Percentiles rank a stretch among this genome's conserved stretches.
These are phyloP conservation scores for human DNA, from an alignment of 2,113 vertebrate species.

Conservation along the genomic window GRCh38 chr20:8808001-8808500, in stretches of 20 bases:
- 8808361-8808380: background rate
- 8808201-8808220: background rate
- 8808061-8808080: background rate
- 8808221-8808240: background rate
- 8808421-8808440: background rate
- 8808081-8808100: background rate
- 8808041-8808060: background rate
- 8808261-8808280: background rate
- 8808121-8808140: background rate
- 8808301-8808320: background rate
- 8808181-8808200: background rate
- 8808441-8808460: background rate
- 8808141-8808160: background rate
- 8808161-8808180: background rate
- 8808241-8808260: background rate
- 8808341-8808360: rapidly evolving
- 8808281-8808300: background rate
- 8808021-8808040: background rate
- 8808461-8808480: background rate
- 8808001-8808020: background rate
- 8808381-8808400: background rate
- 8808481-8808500: background rate
- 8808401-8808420: background rate
- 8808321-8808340: background rate
- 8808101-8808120: too few species aligned